phyloP scores from a whole-genome alignment of 2,113 vertebrate species.

The Mesocricetus auratus region DNA sequence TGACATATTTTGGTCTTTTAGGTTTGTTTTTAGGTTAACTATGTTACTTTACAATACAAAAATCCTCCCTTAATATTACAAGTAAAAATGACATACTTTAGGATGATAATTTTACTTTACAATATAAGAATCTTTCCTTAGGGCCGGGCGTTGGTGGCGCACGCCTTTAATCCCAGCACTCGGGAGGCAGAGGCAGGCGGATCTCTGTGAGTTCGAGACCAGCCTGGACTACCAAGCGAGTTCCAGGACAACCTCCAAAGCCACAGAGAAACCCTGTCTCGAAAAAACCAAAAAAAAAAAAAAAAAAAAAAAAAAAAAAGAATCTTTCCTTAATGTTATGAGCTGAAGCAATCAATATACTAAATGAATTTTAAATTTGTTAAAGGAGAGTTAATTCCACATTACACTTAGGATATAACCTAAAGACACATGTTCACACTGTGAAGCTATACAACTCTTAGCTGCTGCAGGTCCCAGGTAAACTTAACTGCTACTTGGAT shows the following conservation, averaged over 20 bases:
- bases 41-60: neutral
- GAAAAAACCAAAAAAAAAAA: too few species aligned
- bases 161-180: too few species aligned
- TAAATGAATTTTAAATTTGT: neutral
- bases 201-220: too few species aligned
- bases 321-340: neutral
- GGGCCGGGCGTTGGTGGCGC: too few species aligned
- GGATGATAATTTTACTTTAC: neutral
- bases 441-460: neutral
- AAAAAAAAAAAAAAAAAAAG: too few species aligned
- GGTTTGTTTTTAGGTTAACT: neutral
- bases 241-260: too few species aligned
- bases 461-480: neutral
- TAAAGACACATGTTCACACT: neutral
- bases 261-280: too few species aligned
- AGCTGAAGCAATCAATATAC: neutral
- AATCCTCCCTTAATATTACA: neutral
- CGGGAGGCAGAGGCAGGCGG: too few species aligned
- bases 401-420: neutral
- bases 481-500: neutral
- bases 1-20: neutral
- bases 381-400: neutral
- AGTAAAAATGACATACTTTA: neutral
- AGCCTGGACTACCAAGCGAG: too few species aligned
- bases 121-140: neutral